phyloP scores from a whole-genome alignment of 2,888 invertebrate genomes.

The Archips crataeganus region DNA sequence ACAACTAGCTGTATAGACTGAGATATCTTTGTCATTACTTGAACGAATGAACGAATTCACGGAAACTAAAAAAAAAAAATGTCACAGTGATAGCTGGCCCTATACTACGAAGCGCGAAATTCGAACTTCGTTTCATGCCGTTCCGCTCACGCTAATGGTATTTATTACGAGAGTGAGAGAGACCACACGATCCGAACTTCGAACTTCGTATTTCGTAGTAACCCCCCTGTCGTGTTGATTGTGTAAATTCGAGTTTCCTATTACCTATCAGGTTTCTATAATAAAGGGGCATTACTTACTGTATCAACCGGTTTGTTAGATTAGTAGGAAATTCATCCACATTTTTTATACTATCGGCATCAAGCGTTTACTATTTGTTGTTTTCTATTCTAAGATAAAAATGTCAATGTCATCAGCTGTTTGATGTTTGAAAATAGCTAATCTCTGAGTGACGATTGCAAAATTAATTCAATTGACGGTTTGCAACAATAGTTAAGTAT shows the following conservation, averaged over 20 bases:
- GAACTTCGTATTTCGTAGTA: too few relatives aligned
- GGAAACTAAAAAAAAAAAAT: neutral
- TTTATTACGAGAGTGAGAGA: too few relatives aligned
- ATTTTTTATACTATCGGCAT: neutral
- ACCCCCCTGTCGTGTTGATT: constrained; percentile 16
- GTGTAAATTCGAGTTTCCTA: constrained; percentile 18
- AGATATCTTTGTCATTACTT: neutral
- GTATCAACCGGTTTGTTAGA: neutral
- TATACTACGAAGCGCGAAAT: too few relatives aligned
- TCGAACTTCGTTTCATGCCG: too few relatives aligned
- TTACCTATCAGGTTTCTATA: constrained; percentile 25
- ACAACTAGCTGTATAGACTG: neutral
- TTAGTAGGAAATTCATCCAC: constrained; percentile 1
- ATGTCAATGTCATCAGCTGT: constrained; percentile 43
- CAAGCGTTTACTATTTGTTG: constrained; percentile 20
- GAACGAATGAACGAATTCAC: neutral
- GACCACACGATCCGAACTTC: too few relatives aligned
- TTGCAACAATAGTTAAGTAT: constrained; percentile 20
- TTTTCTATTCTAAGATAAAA: constrained; percentile 27
- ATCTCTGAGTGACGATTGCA: constrained; percentile 37
- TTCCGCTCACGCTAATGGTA: too few relatives aligned
- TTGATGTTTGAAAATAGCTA: constrained; percentile 42
- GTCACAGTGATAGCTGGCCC: constrained; percentile 9
- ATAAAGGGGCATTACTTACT: neutral
- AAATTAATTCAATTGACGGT: constrained; percentile 28